Conservation (phyloP, 2,888 invertebrate species). For the Allacma fusca region DNA sequence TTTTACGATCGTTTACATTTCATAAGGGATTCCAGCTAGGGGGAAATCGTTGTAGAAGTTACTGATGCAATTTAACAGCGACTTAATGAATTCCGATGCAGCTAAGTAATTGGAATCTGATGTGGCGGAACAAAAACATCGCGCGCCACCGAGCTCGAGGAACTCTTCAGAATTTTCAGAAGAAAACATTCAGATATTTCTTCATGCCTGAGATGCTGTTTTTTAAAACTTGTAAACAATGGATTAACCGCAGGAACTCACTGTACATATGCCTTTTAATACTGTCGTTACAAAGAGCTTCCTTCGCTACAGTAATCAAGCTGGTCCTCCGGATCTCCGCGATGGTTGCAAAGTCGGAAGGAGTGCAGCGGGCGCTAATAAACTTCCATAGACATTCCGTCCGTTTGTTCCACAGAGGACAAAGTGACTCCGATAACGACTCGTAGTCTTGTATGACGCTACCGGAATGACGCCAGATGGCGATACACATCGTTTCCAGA, state of each 20-base stretch:
- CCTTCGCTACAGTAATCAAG: background rate
- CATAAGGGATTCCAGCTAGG: background rate
- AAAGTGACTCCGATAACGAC: background rate
- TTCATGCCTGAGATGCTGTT: too few relatives aligned
- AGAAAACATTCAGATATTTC: background rate
- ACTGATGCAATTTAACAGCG: background rate
- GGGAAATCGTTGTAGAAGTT: background rate
- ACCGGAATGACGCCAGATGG: background rate
- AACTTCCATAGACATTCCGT: background rate
- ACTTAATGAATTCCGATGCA: background rate
- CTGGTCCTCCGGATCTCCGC: background rate
- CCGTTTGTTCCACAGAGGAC: background rate
- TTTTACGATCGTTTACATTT: too few relatives aligned
- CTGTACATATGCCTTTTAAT: background rate
- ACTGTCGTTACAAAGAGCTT: background rate
- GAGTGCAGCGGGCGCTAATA: background rate
- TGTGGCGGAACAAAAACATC: background rate
- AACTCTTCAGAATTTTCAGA: background rate
- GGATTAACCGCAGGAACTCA: too few relatives aligned
- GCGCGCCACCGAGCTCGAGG: background rate
- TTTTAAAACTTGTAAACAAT: too few relatives aligned
- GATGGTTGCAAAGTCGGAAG: background rate
- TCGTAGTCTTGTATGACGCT: background rate
- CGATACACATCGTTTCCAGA: background rate
- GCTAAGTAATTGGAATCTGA: too few relatives aligned